phyloP scores from a whole-genome alignment of 2,888 invertebrate genomes.

The Meandrusa payeni region DNA sequence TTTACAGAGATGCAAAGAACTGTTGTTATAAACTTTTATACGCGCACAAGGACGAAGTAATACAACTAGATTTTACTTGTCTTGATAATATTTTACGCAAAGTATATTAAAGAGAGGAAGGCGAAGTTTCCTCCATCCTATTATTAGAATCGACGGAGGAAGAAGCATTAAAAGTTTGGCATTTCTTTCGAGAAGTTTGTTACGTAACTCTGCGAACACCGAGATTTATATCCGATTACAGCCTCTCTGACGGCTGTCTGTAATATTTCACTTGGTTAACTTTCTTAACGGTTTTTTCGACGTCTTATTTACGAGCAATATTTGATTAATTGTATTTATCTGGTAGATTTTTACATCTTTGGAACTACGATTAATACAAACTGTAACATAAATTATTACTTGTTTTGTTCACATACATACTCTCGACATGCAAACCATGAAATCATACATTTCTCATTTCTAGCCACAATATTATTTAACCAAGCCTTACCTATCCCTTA shows the following conservation, averaged over 20 bases:
- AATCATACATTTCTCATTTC: too few species aligned
- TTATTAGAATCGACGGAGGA: slow-evolving; percentile 57
- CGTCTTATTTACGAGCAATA: slow-evolving; percentile 19
- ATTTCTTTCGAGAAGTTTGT: slow-evolving; percentile 59
- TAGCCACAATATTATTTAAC: too few species aligned
- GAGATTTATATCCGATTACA: slow-evolving; percentile 65
- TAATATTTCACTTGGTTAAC: slow-evolving; percentile 51
- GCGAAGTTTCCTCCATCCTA: slow-evolving; percentile 50
- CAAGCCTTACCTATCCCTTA: too few species aligned
- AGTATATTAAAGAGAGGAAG: slow-evolving; percentile 40
- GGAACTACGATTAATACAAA: too few species aligned
- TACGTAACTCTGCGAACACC: slow-evolving; percentile 53
- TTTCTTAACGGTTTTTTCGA: slow-evolving; percentile 41
- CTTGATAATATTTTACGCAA: slow-evolving; percentile 31
- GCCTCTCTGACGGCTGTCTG: slow-evolving; percentile 59
- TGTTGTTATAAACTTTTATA: slow-evolving; percentile 13
- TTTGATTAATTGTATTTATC: slow-evolving; percentile 20
- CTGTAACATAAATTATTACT: too few species aligned
- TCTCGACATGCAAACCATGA: too few species aligned
- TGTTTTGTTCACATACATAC: too few species aligned
- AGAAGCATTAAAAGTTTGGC: slow-evolving; percentile 67
- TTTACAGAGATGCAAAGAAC: slow-evolving; percentile 1
- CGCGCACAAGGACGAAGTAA: slow-evolving; percentile 9
- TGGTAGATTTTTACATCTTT: too few species aligned
- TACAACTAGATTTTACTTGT: slow-evolving; percentile 15